Evolutionary conservation across 2,113 vertebrate genomes (phyloP).

Genomic region (Dasyornis broadbenti): DNA sequence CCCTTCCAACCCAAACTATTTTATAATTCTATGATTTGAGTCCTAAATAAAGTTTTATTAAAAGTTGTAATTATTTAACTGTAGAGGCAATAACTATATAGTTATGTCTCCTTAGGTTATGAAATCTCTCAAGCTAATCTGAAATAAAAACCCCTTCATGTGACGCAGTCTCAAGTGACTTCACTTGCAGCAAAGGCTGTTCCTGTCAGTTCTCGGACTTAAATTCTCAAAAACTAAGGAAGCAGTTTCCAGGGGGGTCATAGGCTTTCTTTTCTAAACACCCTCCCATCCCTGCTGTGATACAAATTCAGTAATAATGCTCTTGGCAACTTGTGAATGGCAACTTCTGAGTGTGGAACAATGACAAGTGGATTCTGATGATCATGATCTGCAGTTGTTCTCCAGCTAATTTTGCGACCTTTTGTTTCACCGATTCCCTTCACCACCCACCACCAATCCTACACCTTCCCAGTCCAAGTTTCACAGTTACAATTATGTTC

Average conservation of each 20-base stretch:
- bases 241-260: not conserved
- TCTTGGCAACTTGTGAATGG: not conserved
- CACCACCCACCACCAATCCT: rapidly evolving
- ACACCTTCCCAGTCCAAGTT: not conserved
- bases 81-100: not conserved
- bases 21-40: not conserved
- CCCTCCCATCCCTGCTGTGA: not conserved
- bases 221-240: not conserved
- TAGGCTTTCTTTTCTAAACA: not conserved
- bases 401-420: not conserved
- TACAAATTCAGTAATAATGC: not conserved
- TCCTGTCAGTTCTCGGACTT: not conserved
- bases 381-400: not conserved
- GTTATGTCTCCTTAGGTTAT: not conserved
- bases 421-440: not conserved
- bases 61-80: not conserved
- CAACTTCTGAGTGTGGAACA: not conserved
- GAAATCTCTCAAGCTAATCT: not conserved
- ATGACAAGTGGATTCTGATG: not conserved
- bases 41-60: not conserved
- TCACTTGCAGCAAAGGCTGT: not conserved
- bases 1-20: not conserved
- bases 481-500: not conserved
- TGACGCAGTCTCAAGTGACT: not conserved
- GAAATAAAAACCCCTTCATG: not conserved